Evolutionary conservation across 2,113 vertebrate species (phyloP).

Genomic region (Himantopus leucocephalus): DNA sequence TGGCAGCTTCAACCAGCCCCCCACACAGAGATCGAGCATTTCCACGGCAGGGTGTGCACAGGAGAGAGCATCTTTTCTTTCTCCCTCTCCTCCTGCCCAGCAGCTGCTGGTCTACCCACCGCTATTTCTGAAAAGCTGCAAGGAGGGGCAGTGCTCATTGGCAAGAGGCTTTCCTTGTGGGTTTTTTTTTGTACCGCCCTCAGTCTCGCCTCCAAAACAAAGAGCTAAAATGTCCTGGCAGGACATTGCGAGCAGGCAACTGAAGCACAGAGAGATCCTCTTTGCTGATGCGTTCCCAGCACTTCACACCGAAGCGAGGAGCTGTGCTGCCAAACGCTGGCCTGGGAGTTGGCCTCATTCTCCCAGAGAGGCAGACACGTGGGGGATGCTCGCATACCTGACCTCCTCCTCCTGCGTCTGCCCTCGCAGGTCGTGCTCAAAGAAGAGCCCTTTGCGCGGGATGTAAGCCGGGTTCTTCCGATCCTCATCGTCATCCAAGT

Average conservation of each 20-base stretch:
- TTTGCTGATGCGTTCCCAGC: not conserved
- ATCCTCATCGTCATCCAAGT: constrained; percentile 95
- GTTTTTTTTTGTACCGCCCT: not conserved
- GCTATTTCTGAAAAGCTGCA: not conserved
- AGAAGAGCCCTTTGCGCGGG: constrained; percentile 95
- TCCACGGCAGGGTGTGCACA: not conserved
- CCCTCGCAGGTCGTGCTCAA: constrained; percentile 95
- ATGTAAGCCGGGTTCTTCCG: constrained; percentile 97
- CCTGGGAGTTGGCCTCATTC: not conserved
- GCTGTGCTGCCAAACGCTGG: not conserved
- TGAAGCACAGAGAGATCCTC: not conserved
- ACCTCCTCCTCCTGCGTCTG: constrained; percentile 94
- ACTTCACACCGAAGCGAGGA: not conserved
- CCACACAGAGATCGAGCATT: fast-evolving
- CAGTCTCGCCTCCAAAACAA: not conserved
- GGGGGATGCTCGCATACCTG: constrained; percentile 65
- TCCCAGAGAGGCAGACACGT: not conserved
- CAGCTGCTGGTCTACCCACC: not conserved
- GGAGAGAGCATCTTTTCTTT: not conserved
- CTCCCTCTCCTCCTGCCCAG: not conserved
- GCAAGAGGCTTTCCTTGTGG: fast-evolving
- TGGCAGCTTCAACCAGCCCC: not conserved
- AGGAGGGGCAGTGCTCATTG: not conserved
- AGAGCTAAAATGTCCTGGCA: not conserved
- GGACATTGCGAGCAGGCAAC: no score